A percentile compares a stretch with the other conserved stretches of the same genome.
These are phyloP conservation scores for Stenodera caucasica DNA, from an alignment of 2,888 invertebrate genomes.

Conservation along the genomic window DNA sequence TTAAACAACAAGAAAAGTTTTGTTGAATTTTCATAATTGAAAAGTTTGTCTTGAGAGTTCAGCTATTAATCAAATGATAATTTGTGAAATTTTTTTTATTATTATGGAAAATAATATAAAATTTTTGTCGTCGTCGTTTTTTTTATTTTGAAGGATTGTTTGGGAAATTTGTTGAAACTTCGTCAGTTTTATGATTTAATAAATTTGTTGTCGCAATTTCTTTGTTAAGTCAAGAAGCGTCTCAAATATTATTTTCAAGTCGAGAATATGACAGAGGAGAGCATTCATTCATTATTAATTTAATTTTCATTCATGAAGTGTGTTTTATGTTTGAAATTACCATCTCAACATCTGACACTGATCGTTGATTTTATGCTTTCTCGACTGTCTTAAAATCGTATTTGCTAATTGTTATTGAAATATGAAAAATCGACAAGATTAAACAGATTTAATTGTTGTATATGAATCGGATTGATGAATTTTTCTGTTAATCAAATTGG, in stretches of 20 bases:
- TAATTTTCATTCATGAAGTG: neutral
- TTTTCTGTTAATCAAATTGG: no score
- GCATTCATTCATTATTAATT: constrained; percentile 1
- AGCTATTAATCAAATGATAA: constrained; percentile 4
- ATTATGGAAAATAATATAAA: neutral
- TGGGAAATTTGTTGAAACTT: neutral
- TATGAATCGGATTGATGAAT: no score
- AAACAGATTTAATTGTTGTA: neutral
- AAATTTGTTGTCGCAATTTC: constrained; percentile 2
- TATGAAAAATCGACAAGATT: neutral
- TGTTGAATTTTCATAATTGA: constrained; percentile 16
- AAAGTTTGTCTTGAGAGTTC: constrained; percentile 5
- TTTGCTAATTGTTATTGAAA: neutral
- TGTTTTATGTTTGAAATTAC: neutral
- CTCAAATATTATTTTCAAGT: neutral
- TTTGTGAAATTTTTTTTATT: neutral
- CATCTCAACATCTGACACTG: neutral
- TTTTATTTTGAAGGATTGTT: neutral
- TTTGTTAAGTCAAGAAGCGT: neutral
- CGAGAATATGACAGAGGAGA: neutral
- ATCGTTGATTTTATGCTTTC: constrained; percentile 1
- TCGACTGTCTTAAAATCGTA: neutral
- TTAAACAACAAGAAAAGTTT: constrained; percentile 9
- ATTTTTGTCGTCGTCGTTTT: neutral
- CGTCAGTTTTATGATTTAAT: neutral